These are phyloP conservation scores for Esperia sulphurella DNA, from an alignment of 2,888 invertebrate genomes.

Conservation along the genomic window DNA sequence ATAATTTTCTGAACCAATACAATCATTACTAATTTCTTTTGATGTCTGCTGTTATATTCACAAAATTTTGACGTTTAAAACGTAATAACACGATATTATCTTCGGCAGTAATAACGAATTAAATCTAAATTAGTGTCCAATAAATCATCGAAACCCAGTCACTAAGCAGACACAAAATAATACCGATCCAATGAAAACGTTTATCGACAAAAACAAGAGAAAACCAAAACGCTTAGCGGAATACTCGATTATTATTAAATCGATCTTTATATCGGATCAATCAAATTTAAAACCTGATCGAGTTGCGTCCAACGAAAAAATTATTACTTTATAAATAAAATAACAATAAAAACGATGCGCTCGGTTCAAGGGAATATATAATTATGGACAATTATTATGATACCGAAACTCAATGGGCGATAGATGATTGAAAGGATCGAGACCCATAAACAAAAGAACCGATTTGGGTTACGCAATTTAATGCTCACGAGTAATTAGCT, in stretches of 20 bases:
- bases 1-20: neutral
- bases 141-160: slow-evolving; percentile 51
- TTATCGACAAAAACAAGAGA: slow-evolving; percentile 62
- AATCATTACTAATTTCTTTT: neutral
- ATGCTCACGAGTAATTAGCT: slow-evolving; percentile 68
- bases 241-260: slow-evolving; percentile 72
- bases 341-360: slow-evolving; percentile 78
- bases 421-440: slow-evolving; percentile 79
- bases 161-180: slow-evolving; percentile 48
- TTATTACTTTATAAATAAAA: slow-evolving; percentile 80
- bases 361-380: slow-evolving; percentile 74
- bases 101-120: slow-evolving; percentile 14
- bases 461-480: slow-evolving; percentile 74
- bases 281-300: slow-evolving; percentile 77
- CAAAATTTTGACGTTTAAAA: slow-evolving; percentile 8
- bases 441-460: slow-evolving; percentile 77
- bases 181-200: slow-evolving; percentile 57
- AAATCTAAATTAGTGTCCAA: slow-evolving; percentile 44
- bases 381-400: slow-evolving; percentile 80
- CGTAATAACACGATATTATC: slow-evolving; percentile 11
- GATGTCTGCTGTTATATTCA: neutral
- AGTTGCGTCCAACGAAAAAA: slow-evolving; percentile 70
- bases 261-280: slow-evolving; percentile 78
- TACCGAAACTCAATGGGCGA: slow-evolving; percentile 74
- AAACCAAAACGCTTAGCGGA: slow-evolving; percentile 58